Conservation (phyloP, 2,888 invertebrate genomes). For the Diogma glabrata region DNA sequence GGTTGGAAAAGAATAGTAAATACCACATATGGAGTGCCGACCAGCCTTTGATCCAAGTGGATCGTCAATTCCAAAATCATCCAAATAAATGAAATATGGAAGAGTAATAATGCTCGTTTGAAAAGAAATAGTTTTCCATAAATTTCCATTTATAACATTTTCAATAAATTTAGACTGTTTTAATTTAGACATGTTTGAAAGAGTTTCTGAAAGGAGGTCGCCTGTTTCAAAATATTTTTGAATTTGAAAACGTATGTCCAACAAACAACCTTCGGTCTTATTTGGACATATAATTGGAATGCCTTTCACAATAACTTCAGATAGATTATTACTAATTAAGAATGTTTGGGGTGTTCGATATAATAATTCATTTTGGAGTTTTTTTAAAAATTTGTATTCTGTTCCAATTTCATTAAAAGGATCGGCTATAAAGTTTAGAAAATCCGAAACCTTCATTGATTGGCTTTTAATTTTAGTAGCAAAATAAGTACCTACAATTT, state of each 20-base stretch:
- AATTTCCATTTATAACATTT: background rate
- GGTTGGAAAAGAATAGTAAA: background rate
- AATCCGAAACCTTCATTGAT: too few species aligned
- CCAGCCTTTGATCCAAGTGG: background rate
- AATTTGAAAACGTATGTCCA: background rate
- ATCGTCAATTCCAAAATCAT: background rate
- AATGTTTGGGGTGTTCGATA: background rate
- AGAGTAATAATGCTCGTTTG: background rate
- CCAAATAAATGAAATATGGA: background rate
- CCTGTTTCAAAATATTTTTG: background rate
- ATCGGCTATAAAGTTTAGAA: too few species aligned
- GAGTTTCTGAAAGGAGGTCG: background rate
- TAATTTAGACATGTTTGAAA: background rate
- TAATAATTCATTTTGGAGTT: too few species aligned
- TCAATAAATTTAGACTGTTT: background rate
- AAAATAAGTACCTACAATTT: background rate
- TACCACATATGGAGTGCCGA: background rate
- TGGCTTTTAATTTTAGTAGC: background rate
- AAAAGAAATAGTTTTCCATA: background rate
- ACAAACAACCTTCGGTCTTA: background rate
- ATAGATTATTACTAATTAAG: constrained; percentile 1
- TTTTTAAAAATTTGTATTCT: background rate
- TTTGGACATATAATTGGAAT: background rate
- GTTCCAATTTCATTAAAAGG: too few species aligned
- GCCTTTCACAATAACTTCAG: background rate